Conservation (phyloP, 2,113 vertebrate genomes). For the Brachirus orientalis region DNA sequence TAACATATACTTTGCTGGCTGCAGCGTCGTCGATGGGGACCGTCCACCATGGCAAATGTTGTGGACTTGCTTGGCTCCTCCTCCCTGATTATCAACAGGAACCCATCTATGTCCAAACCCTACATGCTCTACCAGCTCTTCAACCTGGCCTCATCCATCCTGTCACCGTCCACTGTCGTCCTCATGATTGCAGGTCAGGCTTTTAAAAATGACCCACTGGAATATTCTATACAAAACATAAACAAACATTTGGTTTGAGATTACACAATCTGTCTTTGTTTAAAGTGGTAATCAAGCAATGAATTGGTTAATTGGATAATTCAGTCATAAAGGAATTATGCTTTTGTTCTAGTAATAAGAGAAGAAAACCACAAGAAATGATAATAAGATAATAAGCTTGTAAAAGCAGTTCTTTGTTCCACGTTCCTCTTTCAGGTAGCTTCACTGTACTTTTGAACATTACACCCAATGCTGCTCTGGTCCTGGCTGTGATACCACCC, state of each 20-base stretch:
- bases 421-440: slow-evolving; percentile 62
- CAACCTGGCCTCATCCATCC: slow-evolving; percentile 58
- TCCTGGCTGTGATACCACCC: slow-evolving; percentile 69
- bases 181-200: slow-evolving; percentile 70
- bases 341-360: no score
- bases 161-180: slow-evolving; percentile 76
- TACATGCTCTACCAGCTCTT: slow-evolving; percentile 82
- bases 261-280: no score
- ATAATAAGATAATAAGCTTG: no score
- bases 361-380: no score
- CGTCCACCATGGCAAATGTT: slow-evolving; percentile 80
- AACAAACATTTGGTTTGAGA: no score
- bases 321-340: no score
- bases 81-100: slow-evolving; percentile 57
- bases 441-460: slow-evolving; percentile 46
- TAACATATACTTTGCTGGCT: no score
- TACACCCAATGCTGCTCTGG: slow-evolving; percentile 5
- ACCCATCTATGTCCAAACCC: slow-evolving; percentile 75
- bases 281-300: no score
- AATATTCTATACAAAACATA: no score
- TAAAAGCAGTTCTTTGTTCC: background rate
- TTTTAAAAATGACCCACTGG: no score
- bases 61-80: slow-evolving; percentile 71
- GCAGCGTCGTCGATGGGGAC: slow-evolving; percentile 78
- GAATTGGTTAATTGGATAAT: no score